Evolutionary conservation across 2,113 vertebrate species (phyloP).

Genomic region (Mesocricetus auratus): DNA sequence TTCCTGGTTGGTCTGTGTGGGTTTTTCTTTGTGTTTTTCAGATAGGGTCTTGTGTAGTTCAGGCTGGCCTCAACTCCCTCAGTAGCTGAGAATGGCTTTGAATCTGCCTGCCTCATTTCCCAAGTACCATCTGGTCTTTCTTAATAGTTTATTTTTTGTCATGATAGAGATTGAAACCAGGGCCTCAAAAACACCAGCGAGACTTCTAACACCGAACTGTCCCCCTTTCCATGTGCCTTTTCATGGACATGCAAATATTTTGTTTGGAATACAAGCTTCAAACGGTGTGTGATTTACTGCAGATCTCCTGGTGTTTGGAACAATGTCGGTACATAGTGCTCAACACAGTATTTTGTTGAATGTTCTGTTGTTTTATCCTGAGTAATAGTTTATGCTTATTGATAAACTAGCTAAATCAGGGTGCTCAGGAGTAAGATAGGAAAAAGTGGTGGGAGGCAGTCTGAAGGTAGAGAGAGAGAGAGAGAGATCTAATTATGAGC

Average conservation of each 20-base stretch:
- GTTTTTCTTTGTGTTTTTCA: neutral
- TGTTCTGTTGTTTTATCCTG: neutral
- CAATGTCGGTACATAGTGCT: neutral
- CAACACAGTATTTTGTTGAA: neutral
- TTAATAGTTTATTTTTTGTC: neutral
- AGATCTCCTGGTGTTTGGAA: neutral
- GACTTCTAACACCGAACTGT: neutral
- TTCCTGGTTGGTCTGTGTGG: neutral
- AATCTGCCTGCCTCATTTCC: neutral
- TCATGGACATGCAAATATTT: neutral
- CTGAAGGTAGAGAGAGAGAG: neutral
- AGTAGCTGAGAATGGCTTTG: neutral
- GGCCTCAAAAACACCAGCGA: too few species aligned
- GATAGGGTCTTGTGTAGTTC: neutral
- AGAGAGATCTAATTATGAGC: neutral
- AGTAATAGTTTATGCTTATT: neutral
- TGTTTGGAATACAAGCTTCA: neutral
- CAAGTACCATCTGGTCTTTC: neutral
- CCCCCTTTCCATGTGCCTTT: neutral
- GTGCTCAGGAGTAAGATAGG: neutral
- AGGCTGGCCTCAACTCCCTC: neutral
- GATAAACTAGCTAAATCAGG: neutral
- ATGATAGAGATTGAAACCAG: neutral
- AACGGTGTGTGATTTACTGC: neutral
- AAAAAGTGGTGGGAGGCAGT: neutral